Evolutionary conservation across 2,113 vertebrate genomes (phyloP).

Genomic region (Erythrocebus patas): DNA sequence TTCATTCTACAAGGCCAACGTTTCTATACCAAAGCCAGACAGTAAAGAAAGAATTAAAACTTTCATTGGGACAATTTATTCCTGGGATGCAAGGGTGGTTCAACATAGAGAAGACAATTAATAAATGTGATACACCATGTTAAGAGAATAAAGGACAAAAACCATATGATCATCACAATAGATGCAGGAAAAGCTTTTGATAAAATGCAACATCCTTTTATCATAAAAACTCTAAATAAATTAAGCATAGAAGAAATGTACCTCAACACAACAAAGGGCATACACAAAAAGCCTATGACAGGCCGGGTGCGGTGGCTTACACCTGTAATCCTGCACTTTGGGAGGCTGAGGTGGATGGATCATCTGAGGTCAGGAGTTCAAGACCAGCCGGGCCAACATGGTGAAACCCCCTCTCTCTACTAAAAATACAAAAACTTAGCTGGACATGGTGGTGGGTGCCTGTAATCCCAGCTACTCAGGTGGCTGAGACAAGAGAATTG

Average conservation of each 20-base stretch:
- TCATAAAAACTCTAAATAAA: neutral
- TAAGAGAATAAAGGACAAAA: neutral
- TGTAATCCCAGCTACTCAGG: no score
- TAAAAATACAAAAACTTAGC: no score
- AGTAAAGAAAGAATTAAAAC: neutral
- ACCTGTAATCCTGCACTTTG: no score
- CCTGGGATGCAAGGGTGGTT: neutral
- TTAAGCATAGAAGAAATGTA: neutral
- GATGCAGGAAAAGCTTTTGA: neutral
- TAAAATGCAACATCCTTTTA: neutral
- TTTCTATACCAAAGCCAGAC: neutral
- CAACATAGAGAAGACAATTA: neutral
- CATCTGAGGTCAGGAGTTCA: no score
- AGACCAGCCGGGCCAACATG: no score
- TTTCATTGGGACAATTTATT: neutral
- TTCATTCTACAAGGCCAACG: neutral
- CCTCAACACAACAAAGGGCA: neutral
- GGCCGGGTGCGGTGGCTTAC: no score
- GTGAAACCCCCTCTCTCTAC: no score
- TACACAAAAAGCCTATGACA: neutral
- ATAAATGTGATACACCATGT: neutral
- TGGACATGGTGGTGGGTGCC: no score
- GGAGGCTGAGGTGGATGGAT: no score
- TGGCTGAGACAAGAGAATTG: no score
- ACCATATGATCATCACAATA: neutral